Evolutionary conservation across 2,888 invertebrate genomes (phyloP).

Genomic region (Fissipunctia ypsillon): DNA sequence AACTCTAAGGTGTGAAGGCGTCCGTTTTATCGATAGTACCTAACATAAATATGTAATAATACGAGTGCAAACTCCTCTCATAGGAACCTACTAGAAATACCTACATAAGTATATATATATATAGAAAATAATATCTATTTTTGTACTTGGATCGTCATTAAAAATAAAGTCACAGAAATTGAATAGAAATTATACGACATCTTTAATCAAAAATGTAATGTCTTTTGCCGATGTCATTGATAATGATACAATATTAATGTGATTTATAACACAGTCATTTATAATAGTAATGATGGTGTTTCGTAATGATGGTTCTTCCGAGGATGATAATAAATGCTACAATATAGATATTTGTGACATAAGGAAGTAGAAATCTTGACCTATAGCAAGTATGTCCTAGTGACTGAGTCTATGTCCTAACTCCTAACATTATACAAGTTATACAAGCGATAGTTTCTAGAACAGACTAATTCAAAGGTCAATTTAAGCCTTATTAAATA

Average conservation of each 20-base stretch:
- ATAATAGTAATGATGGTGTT: neutral
- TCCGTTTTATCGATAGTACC: no score
- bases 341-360: neutral
- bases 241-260: conserved; percentile 5
- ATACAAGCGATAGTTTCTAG: conserved; percentile 18
- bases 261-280: conserved; percentile 6
- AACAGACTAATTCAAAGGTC: conserved; percentile 15
- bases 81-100: neutral
- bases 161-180: neutral
- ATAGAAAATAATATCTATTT: neutral
- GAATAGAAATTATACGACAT: neutral
- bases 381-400: conserved; percentile 1
- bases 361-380: conserved; percentile 26
- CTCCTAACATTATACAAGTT: conserved; percentile 10
- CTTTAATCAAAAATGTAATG: neutral
- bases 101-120: no score
- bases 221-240: neutral
- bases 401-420: conserved; percentile 17
- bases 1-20: no score
- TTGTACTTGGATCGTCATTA: neutral
- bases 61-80: neutral
- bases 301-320: conserved; percentile 1
- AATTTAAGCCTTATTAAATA: conserved; percentile 8
- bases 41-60: no score
- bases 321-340: conserved; percentile 7